Conservation (phyloP, 2,888 invertebrate genomes). For the Cheilosia grossa region DNA sequence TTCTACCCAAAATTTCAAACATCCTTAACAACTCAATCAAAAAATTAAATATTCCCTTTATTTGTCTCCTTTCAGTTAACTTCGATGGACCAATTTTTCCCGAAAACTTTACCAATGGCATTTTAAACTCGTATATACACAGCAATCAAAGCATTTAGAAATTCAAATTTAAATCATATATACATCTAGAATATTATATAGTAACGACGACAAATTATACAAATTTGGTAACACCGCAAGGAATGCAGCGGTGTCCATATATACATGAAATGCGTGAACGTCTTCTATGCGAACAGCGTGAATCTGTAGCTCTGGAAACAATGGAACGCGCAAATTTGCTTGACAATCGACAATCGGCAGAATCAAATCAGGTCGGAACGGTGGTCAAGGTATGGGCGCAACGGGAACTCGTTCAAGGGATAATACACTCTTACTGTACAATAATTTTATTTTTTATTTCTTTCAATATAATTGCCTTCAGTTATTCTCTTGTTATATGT, state of each 20-base stretch:
- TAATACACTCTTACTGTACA: conserved; percentile 41
- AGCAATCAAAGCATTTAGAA: conserved; percentile 21
- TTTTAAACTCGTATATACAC: conserved; percentile 52
- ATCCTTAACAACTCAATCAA: neutral
- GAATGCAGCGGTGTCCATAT: conserved; percentile 90
- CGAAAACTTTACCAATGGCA: conserved; percentile 41
- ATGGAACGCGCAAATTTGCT: conserved; percentile 84
- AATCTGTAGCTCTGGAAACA: conserved; percentile 87
- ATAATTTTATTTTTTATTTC: conserved; percentile 14
- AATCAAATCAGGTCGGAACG: conserved; percentile 91
- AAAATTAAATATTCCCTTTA: neutral
- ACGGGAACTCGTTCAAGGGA: conserved; percentile 82
- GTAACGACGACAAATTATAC: conserved; percentile 37
- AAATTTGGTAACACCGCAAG: conserved; percentile 75
- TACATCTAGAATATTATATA: neutral
- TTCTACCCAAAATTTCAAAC: neutral
- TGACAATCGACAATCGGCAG: conserved; percentile 83
- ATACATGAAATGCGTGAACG: conserved; percentile 97
- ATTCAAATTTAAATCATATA: neutral
- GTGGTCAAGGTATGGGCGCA: conserved; percentile 91
- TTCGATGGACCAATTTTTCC: conserved; percentile 65
- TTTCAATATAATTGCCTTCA: conserved; percentile 7
- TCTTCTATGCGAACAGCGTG: conserved; percentile 89
- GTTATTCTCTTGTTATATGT: conserved; percentile 37
- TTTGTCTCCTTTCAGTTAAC: conserved; percentile 68